phyloP scores from a whole-genome alignment of 2,888 invertebrate genomes.

The Loripinus fragilis region DNA sequence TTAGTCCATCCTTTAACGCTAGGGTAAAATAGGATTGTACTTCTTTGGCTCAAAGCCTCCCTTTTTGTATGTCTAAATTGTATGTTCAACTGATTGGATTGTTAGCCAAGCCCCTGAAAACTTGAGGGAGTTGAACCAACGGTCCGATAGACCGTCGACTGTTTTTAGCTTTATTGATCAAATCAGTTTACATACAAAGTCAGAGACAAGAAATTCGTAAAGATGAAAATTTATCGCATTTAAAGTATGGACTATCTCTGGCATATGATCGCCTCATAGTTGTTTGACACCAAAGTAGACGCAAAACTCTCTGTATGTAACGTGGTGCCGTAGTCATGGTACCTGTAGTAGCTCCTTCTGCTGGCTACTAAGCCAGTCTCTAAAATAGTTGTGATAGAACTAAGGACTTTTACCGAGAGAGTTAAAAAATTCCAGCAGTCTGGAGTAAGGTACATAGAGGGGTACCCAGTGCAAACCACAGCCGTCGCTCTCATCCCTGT shows the following conservation, averaged over 20 bases:
- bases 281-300: background rate
- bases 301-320: background rate
- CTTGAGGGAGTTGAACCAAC: no score
- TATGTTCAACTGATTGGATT: no score
- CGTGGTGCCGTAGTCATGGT: constrained; percentile 4
- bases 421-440: background rate
- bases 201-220: no score
- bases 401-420: background rate
- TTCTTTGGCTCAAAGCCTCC: no score
- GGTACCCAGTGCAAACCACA: background rate
- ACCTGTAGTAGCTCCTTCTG: background rate
- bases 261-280: background rate
- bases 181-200: no score
- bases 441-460: background rate
- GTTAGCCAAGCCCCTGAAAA: no score
- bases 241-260: background rate
- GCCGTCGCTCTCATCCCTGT: background rate
- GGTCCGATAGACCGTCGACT: no score
- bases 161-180: no score
- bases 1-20: no score
- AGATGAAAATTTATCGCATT: background rate
- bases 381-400: background rate
- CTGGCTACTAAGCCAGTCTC: background rate
- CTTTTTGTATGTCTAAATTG: no score
- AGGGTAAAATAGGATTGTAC: no score